A percentile compares a stretch with the other conserved stretches of the same genome.
These are phyloP conservation scores for Thalassoma bifasciatum DNA, from an alignment of 2,113 vertebrate genomes.

Conservation along the genomic window DNA sequence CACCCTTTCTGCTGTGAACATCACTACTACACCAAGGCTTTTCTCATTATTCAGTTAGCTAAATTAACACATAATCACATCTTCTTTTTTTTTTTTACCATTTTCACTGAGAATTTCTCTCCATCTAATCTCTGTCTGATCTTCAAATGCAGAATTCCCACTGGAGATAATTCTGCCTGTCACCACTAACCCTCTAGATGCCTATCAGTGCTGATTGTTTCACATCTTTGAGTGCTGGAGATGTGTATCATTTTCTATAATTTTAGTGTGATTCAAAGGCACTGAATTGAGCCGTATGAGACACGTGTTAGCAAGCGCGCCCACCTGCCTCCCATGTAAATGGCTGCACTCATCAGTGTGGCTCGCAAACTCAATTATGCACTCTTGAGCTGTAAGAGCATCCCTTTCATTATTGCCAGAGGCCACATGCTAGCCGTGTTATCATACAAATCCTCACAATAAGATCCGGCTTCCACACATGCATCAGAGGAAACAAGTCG, in stretches of 20 bases:
- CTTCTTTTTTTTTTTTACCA: no score
- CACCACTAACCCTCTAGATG: conserved; percentile 78
- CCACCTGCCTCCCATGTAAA: conserved; percentile 77
- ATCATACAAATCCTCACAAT: conserved; percentile 54
- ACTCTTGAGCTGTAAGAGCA: conserved; percentile 67
- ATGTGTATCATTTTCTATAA: conserved; percentile 78
- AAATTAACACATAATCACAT: conserved; percentile 52
- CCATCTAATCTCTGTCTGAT: conserved; percentile 66
- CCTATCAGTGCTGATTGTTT: conserved; percentile 73
- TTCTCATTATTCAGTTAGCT: conserved; percentile 29
- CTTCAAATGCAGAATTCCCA: conserved; percentile 71
- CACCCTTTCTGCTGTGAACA: conserved; percentile 18
- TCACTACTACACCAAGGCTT: conserved; percentile 25
- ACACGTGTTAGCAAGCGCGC: conserved; percentile 56
- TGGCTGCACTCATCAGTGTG: conserved; percentile 73
- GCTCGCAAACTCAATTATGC: conserved; percentile 76
- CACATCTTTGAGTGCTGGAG: conserved; percentile 70
- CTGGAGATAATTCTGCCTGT: conserved; percentile 72
- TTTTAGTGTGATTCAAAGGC: conserved; percentile 74
- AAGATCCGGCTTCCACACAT: conserved; percentile 41
- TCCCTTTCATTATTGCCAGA: conserved; percentile 72
- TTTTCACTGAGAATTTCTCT: conserved; percentile 65
- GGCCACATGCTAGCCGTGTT: conserved; percentile 52
- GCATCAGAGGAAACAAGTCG: conserved; percentile 32
- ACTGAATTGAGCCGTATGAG: conserved; percentile 67